Evolutionary conservation across 2,113 vertebrate genomes (phyloP), one percentile per base, ranked within the genome.

Genomic region (Centropus unirufus): DNA sequence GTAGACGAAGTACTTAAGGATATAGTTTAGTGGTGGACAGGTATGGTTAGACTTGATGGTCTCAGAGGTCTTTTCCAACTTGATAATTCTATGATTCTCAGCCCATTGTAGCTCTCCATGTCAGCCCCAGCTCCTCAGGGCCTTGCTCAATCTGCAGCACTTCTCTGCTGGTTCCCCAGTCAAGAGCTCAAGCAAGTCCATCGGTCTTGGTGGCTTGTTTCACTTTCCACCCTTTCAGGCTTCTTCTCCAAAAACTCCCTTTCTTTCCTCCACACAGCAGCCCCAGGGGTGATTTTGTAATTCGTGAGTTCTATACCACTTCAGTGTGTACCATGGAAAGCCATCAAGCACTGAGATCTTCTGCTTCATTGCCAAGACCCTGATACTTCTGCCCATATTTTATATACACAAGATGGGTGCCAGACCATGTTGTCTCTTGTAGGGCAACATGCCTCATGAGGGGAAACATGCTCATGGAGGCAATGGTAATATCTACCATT

Each of bases 61-160:
- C 36, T 36, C 36, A 36, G 36, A 36, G 36, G 36, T 36, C 36
- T 36, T 36, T 36, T 36, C 36, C 36, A 36, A 36, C 36, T 36
- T 36, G 36, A 36, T 36, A 9, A 36, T 36, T 36, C 36, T 36
- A 36, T 36, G 36, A 36, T 22, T 40, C 55, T 36, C 32, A 11
- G 67, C 40, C 58, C 69, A 8, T 9, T 68, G 24, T 3, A 5
- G 32, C 13, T 82, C 26, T 34, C 5, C n/a, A 0, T 6, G 1
- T 32, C 68, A 67, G 36, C 55, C 63, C 29, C 1, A 4, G 24
- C 59, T 80, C 29, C n/a, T 34, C 0, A 0, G 46, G 7, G 14
- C 10, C 36, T 32, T 72, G 57, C 26, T 86, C 39, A 67, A 29
- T 24, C 40, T 5, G 4, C 10, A 20, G 47, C 8, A 32, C 32